Percentiles rank a stretch among this genome's conserved stretches.
Conservation (phyloP, 1,140 invertebrate genomes). For the Paramacrobiotus metropolitanus region DNA sequence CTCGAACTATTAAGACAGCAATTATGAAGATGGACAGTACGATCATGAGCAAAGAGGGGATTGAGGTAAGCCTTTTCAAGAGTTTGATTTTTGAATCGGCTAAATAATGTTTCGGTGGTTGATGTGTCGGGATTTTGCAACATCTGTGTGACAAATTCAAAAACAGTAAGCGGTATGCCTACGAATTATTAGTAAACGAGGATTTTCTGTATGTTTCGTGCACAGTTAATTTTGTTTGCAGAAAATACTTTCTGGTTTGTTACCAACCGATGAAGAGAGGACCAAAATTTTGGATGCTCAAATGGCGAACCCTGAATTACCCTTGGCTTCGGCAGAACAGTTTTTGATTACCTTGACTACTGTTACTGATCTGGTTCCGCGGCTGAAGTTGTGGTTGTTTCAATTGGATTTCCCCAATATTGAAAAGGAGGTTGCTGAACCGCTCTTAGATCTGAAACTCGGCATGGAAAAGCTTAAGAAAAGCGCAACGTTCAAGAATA, state of each 20-base stretch:
- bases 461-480: conserved; percentile 66
- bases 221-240: conserved; percentile 22
- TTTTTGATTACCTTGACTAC: conserved; percentile 84
- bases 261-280: conserved; percentile 89
- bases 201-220: too few relatives aligned
- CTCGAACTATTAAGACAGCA: conserved; percentile 78
- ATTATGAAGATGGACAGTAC: conserved; percentile 98
- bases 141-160: too few relatives aligned
- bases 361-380: conserved; percentile 75
- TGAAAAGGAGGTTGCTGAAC: conserved; percentile 92
- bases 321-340: conserved; percentile 87
- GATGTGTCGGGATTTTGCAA: too few relatives aligned
- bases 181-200: too few relatives aligned
- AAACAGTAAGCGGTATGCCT: too few relatives aligned
- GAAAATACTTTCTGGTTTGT: conserved; percentile 79
- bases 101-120: neutral
- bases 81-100: conserved; percentile 2
- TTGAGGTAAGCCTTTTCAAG: conserved; percentile 37
- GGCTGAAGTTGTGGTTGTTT: conserved; percentile 92
- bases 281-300: conserved; percentile 85
- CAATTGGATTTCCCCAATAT: conserved; percentile 91
- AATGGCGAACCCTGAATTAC: conserved; percentile 72
- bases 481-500: conserved; percentile 81
- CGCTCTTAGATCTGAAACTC: conserved; percentile 89
- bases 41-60: conserved; percentile 91